Evolutionary conservation across 2,888 invertebrate genomes (phyloP).

Genomic region (Heteropelma amictum): DNA sequence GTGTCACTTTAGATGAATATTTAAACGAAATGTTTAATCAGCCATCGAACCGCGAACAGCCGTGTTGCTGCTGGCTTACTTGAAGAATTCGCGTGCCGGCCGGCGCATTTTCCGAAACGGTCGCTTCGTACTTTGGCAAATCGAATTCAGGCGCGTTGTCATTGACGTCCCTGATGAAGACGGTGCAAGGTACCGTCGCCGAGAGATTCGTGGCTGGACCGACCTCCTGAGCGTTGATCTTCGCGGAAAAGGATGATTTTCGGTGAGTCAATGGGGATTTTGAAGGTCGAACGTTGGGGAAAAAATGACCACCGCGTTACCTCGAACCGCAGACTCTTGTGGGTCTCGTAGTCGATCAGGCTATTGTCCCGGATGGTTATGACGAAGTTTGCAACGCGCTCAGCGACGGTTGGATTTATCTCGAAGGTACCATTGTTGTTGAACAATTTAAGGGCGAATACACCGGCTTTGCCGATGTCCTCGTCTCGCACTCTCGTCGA

Average conservation of each 20-base stretch:
- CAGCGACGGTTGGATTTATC: slow-evolving; percentile 89
- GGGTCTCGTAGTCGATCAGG: slow-evolving; percentile 90
- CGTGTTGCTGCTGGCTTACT: slow-evolving; percentile 70
- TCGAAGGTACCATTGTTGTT: slow-evolving; percentile 94
- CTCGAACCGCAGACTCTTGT: slow-evolving; percentile 87
- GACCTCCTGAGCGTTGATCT: slow-evolving; percentile 90
- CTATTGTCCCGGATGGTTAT: slow-evolving; percentile 90
- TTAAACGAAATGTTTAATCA: no score
- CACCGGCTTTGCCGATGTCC: slow-evolving; percentile 89
- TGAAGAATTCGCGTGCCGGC: slow-evolving; percentile 86
- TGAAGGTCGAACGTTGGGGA: no score
- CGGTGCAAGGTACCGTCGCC: slow-evolving; percentile 86
- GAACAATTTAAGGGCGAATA: slow-evolving; percentile 87
- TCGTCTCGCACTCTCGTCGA: slow-evolving; percentile 87
- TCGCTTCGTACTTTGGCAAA: slow-evolving; percentile 85
- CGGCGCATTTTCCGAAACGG: slow-evolving; percentile 89
- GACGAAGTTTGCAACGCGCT: slow-evolving; percentile 87
- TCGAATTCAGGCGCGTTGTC: slow-evolving; percentile 92
- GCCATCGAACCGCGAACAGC: no score
- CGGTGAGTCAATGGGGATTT: no score
- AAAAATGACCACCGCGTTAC: no score
- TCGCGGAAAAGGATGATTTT: slow-evolving; percentile 70
- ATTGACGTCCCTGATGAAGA: slow-evolving; percentile 91
- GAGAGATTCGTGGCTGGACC: slow-evolving; percentile 88
- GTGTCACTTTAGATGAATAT: no score